Evolutionary conservation across 2,113 vertebrate species (phyloP).

Genomic region (Tricholaema leucomelas): DNA sequence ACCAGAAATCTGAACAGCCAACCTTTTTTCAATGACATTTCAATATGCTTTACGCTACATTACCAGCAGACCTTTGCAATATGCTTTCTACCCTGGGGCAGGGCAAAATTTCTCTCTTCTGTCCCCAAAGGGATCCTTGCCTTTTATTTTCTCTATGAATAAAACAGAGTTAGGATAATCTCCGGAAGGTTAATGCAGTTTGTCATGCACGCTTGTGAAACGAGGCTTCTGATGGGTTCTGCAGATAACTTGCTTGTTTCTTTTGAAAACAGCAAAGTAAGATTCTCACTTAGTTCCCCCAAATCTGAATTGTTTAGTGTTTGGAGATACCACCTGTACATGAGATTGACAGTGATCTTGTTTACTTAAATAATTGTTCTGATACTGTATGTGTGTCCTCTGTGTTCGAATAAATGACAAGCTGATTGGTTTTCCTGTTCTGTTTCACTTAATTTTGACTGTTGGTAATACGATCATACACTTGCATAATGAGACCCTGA

Average conservation of each 20-base stretch:
- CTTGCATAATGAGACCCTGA: slow-evolving; percentile 8
- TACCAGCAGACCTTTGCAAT: background rate
- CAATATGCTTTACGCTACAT: background rate
- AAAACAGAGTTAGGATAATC: background rate
- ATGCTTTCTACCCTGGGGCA: background rate
- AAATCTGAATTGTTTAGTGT: background rate
- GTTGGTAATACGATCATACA: background rate
- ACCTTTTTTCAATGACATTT: background rate
- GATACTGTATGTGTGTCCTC: background rate
- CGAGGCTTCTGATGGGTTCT: background rate
- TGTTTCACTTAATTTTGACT: background rate
- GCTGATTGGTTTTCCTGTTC: background rate
- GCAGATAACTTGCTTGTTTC: background rate
- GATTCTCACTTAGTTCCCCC: background rate
- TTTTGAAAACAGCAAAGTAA: background rate
- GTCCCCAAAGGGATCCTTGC: background rate
- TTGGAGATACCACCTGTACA: background rate
- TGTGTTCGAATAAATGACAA: background rate
- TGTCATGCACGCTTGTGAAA: background rate
- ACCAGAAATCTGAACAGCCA: background rate
- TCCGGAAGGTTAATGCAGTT: background rate
- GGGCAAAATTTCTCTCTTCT: background rate
- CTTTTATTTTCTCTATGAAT: background rate
- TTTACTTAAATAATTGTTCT: background rate
- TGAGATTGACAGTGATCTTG: background rate